Conservation (phyloP, 2,797 vertebrate genomes). For the Tapera naevia region DNA sequence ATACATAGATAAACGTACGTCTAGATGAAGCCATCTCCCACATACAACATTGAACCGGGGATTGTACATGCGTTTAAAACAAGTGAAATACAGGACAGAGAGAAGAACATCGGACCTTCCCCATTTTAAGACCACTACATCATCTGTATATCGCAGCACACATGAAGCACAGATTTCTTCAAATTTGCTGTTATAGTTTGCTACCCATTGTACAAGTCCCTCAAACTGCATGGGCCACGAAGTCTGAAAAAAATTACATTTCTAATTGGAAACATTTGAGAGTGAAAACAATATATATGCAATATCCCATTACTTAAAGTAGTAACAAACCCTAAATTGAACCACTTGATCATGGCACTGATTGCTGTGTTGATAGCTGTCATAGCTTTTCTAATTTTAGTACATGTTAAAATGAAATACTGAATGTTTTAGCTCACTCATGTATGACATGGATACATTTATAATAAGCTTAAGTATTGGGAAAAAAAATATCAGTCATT, state of each 20-base stretch:
- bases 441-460: neutral
- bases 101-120: neutral
- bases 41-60: neutral
- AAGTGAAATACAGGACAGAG: constrained; percentile 34
- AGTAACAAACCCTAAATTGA: neutral
- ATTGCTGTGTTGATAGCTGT: neutral
- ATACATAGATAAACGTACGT: neutral
- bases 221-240: neutral
- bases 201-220: constrained; percentile 9
- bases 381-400: neutral
- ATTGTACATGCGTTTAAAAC: neutral
- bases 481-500: neutral
- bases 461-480: neutral
- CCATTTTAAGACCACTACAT: neutral
- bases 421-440: neutral
- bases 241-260: neutral
- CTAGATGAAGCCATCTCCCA: neutral
- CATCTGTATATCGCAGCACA: neutral
- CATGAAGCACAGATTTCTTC: neutral
- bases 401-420: neutral
- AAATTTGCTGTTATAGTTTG: constrained; percentile 17
- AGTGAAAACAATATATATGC: neutral
- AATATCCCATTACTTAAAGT: neutral
- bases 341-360: neutral
- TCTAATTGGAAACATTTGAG: neutral